Evolutionary conservation across 30 jellyfish, hydroid and myxozoan genomes (phyloP), one percentile per base, ranked within the genome.

Genomic region (Turritopsis rubra): DNA sequence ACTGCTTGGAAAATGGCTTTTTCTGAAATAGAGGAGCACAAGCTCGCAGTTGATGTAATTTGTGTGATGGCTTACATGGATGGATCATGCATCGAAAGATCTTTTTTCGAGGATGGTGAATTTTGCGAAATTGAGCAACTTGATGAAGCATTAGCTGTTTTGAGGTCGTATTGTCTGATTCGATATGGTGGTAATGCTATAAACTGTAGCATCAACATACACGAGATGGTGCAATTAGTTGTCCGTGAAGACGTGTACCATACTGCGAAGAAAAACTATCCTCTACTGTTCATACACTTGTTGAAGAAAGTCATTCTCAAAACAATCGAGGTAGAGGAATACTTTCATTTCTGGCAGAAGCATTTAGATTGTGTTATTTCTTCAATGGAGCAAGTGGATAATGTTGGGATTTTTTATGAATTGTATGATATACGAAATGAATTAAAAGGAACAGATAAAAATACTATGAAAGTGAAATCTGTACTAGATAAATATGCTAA

Each of bases 1-100:
- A 68, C 77, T 19, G 30, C 77, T 8, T 68, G 77, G 77, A 19
- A 27, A n/a, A 68, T 68, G 77, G 77, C 77, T 16, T 27, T 68
- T 19, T 27, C 19, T 19, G 19, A 68, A 27, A 8, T 68, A 27
- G 31, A 68, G 19, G 17, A 68, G 30, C 31, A 68, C 21, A 17
- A 68, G 8, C 30, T 27, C 9, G 77, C 77, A 68, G 30, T 68
- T 68, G 77, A 68, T 27, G 23, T 68, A 16, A n/a, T 68, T 7
- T n/a, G 22, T 1, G 28, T 68, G 28, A 68, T 68, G 77, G 77
- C 77, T 27, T 68, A 68, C 19, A 68, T 68, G 77, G 30, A 27
- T 68, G 77, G 77, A n/a, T 23, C 28, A 8, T 23, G 30, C 30
- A 68, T 68, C 77, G 77, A 68, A n/a, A 68, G 28, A 68, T 23